Evolutionary conservation across 2,113 vertebrate species (phyloP).

Genomic region (Salvelinus sp.): DNA sequence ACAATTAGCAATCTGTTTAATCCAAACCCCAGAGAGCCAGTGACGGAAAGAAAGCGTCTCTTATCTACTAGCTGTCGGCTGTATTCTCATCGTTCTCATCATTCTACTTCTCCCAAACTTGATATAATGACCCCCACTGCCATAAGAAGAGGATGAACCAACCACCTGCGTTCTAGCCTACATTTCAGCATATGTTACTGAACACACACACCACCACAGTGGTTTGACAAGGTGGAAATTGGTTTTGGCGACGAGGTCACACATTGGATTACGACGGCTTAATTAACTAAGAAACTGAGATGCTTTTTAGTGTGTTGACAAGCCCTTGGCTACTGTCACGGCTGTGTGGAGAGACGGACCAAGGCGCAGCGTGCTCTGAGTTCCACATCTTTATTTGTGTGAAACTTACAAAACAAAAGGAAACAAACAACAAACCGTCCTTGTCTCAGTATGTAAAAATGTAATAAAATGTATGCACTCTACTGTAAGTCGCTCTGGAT

Average conservation of each 20-base stretch:
- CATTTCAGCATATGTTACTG: no score
- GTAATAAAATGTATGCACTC: no score
- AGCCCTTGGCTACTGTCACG: no score
- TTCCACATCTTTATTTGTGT: no score
- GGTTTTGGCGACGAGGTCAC: constrained; percentile 23
- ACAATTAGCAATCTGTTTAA: constrained; percentile 30
- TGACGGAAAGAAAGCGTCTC: not conserved
- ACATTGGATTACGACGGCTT: constrained; percentile 21
- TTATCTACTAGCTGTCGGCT: not conserved
- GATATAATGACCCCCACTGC: not conserved
- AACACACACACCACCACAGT: not conserved
- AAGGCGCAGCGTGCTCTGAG: no score
- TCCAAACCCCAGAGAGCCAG: not conserved
- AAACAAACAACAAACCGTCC: no score
- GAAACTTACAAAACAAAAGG: no score
- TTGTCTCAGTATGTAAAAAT: no score
- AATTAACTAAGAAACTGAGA: constrained; percentile 7
- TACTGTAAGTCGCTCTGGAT: no score
- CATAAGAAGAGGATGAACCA: no score
- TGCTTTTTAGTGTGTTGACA: not conserved
- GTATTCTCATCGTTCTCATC: not conserved
- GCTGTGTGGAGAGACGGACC: no score
- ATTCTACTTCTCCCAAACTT: not conserved
- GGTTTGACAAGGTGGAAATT: constrained; percentile 22
- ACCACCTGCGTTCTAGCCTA: no score